phyloP scores from a whole-genome alignment of 2,113 vertebrate species.

The Dasypus novemcinctus region DNA sequence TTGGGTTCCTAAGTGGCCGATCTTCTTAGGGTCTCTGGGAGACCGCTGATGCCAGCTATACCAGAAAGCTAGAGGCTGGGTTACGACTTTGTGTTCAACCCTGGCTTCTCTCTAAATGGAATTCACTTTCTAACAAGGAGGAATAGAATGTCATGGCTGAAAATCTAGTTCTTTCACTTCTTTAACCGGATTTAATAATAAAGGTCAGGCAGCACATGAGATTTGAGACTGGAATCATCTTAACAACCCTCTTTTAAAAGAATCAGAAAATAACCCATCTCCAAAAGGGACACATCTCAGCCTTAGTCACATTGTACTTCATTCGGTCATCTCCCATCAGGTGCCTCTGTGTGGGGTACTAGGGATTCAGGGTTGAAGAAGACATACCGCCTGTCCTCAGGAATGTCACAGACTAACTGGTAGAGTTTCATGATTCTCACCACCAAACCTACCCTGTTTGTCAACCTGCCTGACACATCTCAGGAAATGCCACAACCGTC shows the following conservation, averaged over 20 bases:
- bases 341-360: neutral
- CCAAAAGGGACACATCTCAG: neutral
- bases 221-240: neutral
- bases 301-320: neutral
- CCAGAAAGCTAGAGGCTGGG: neutral
- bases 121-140: neutral
- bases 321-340: neutral
- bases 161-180: neutral
- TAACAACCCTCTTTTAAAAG: neutral
- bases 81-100: neutral
- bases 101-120: neutral
- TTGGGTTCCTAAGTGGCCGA: neutral
- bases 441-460: too few relatives aligned
- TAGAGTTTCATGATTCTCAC: neutral
- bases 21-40: neutral
- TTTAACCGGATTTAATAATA: neutral
- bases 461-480: neutral
- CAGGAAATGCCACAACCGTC: neutral
- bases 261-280: neutral
- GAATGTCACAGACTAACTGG: neutral
- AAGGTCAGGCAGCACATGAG: neutral
- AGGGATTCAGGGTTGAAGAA: neutral
- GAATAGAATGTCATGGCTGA: neutral
- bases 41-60: rapidly evolving
- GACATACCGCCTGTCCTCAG: neutral